Evolutionary conservation across 2,797 vertebrate species (phyloP), one percentile per base, ranked within the genome.

Genomic region (Microctenopoma steveboyesi): DNA sequence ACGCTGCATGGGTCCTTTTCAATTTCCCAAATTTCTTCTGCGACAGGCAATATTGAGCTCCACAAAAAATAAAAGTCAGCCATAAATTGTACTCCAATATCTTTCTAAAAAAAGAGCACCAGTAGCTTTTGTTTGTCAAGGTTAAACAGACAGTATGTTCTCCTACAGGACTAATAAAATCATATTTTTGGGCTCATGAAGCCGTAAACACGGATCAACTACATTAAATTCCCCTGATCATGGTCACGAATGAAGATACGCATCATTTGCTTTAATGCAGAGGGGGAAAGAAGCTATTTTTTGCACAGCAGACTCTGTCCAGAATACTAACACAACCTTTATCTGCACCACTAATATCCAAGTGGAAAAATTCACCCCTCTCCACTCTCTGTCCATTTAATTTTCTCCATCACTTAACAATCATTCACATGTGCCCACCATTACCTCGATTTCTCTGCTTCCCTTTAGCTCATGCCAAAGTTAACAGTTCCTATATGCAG

Each of bases 261-360:
- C 73, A 78, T 83, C 75, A 81, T 87, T 86, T 80, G 63, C 63
- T 89, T 85, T 78, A 86, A 76, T 59, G 59, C 73, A 71, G 42
- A 58, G 61, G 53, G 42, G 64, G 74, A 65, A 43, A 13, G 43
- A 59, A 71, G 52, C 43, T 58, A 12, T 82, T 55, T 72, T 39
- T 66, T 71, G 50, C 57, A 48, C 12, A 59, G 56, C 33, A 10
- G 62, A 6, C 65, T 79, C 66, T 48, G 30, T 51, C 7, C 65
- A 72, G 77, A 86, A 76, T 78, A 72, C 73, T 71, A 82, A 88
- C 52, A 39, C 56, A 30, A 18, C 43, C 33, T 68, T 74, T 63
- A 45, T 62, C 61, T 71, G 60, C 72, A 78, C 70, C 67, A 89
- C 81, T 76, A 71, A 85, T 55, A 79, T 43, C 64, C 49, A 69